phyloP scores from a whole-genome alignment of 2,113 vertebrate species.

The Tragulus kanchil region DNA sequence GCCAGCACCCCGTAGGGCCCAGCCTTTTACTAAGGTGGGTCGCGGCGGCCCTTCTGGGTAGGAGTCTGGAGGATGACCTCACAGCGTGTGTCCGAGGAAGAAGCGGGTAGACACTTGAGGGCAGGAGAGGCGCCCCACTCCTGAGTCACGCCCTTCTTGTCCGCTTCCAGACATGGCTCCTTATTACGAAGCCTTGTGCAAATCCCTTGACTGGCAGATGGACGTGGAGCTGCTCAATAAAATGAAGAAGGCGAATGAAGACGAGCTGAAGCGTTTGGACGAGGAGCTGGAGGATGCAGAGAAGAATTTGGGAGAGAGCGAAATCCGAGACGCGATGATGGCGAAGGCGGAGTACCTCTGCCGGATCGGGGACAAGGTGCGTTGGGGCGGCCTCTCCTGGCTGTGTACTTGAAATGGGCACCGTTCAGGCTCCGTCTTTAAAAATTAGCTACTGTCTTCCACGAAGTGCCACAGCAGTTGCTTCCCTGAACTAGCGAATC shows the following conservation, averaged over 20 bases:
- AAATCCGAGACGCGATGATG: conserved; percentile 99
- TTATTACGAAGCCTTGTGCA: conserved; percentile 95
- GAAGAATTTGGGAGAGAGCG: conserved; percentile 97
- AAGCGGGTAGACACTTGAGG: not conserved
- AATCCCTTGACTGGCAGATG: conserved; percentile 96
- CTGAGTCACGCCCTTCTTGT: accelerated
- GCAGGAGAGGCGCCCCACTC: accelerated
- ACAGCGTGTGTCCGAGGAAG: too few relatives aligned
- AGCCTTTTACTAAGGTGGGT: not conserved
- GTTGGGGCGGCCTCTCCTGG: not conserved
- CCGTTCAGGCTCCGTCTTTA: not conserved
- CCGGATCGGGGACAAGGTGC: conserved; percentile 96
- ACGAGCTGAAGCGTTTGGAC: conserved; percentile 94
- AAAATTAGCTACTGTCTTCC: not conserved
- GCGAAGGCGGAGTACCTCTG: conserved; percentile 98
- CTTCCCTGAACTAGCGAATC: not conserved
- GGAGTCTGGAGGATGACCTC: not conserved
- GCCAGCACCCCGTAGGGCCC: not conserved
- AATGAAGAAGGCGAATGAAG: conserved; percentile 98
- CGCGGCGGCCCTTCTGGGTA: not conserved
- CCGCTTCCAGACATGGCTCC: conserved; percentile 94
- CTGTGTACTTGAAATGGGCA: not conserved
- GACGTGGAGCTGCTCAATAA: conserved; percentile 93
- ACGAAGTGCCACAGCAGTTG: not conserved
- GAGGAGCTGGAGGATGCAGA: conserved; percentile 96